Evolutionary conservation across 2,113 vertebrate genomes (phyloP), one percentile per base, ranked within the genome.

Genomic region (Upupa epops): DNA sequence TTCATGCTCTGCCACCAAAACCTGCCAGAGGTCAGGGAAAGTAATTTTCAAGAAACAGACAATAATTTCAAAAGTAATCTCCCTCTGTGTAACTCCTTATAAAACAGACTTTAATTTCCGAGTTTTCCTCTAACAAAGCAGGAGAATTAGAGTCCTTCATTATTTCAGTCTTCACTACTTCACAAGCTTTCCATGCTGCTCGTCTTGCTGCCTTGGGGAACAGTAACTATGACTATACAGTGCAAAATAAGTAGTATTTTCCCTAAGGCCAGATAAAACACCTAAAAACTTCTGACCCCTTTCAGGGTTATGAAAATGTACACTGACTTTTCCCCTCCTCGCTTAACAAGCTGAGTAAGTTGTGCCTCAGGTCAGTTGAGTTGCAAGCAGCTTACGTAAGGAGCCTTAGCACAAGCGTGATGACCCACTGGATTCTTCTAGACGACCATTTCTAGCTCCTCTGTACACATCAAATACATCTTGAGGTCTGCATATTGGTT

Each of bases 251-350:
- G 76, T 3, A 91, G 75, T 72, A 36, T 70, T 86, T 76, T 55
- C 70, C 86, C 42, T 58, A 76, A 83, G 79, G 87, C 54, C 31
- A 5, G 61, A 69, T 54, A 60, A 84, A 91, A 92, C 61, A 90
- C 65, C 86, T 83, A 68, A 66, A 76, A 88, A 60, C 49, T 48
- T 61, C 61, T 60, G 69, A 70, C 64, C 83, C 56, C 48, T 96
- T 86, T 90, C 74, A 87, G 88, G 70, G 73, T 93, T 89, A 96
- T 89, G 37, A 85, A 96, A 95, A 92, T 65, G 29, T 19, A 51
- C 66, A 21, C 32, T 86, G 76, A 89, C 64, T 91, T 83, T 69
- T 52, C 32, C 48, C 17, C 49, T 86, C 40, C 65, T 63, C 25
- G 66, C 74, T 66, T 89, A 85, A 86, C 25, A 66, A 90, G 49